Evolutionary conservation across 2,113 vertebrate genomes (phyloP).

Genomic region (Cyrtonyx montezumae): DNA sequence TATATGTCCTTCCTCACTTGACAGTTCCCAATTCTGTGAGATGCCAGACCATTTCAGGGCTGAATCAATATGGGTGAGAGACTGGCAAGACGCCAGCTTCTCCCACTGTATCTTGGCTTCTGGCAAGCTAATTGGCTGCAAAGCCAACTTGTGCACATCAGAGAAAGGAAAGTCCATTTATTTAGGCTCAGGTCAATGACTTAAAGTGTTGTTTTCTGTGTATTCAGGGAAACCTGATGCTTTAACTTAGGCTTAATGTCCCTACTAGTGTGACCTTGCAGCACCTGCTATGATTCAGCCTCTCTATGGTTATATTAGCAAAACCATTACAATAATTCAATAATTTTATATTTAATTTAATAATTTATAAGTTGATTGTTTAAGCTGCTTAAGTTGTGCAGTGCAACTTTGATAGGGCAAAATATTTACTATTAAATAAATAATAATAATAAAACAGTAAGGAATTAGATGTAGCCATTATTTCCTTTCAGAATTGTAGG

Average conservation of each 20-base stretch:
- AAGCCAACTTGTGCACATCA: neutral
- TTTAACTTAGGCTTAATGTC: neutral
- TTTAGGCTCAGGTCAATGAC: neutral
- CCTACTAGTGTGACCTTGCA: neutral
- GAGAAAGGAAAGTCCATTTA: slow-evolving; percentile 1
- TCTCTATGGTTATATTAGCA: neutral
- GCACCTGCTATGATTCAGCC: neutral
- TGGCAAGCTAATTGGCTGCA: neutral
- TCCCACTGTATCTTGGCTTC: slow-evolving; percentile 18
- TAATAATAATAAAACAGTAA: neutral
- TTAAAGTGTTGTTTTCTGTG: neutral
- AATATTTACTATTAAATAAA: neutral
- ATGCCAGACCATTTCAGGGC: neutral
- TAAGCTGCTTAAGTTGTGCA: neutral
- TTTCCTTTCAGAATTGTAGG: neutral
- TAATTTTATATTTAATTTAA: neutral
- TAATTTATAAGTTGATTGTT: neutral
- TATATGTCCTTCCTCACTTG: neutral
- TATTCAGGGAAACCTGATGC: neutral
- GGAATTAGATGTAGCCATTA: neutral
- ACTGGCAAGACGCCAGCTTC: neutral
- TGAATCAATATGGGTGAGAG: neutral
- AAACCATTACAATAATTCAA: neutral
- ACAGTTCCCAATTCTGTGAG: neutral
- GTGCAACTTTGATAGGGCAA: neutral